Base-by-base conservation (phyloP, 2,113 vertebrate species). In the Saimiri boliviensis region DNA sequence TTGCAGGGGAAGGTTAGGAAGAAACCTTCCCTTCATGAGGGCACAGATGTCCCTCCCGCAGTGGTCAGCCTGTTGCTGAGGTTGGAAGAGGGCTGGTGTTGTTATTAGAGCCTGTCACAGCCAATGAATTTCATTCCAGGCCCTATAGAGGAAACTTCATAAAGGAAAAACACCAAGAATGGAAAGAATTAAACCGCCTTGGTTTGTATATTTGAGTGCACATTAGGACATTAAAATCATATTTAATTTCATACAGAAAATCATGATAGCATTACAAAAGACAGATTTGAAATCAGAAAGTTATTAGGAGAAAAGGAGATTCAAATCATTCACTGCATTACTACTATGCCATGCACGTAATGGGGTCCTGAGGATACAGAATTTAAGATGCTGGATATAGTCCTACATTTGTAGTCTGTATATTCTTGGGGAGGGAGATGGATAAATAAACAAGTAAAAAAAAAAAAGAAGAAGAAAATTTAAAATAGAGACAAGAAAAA, bases 71-170 rank as follows among this genome's bases (percentile, higher is more conserved):
- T 42, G 71, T 80, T 77, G 42, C 0, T 0, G 37, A 42, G 63
- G 27, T 86, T 35, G 3, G 45, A 47, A 60, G 3, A 35, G 45
- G 52, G 9, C 37, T 52, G 70, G 10, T 49, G 45, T 4, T 93
- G n/a, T 88, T 94, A 77, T 74, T 76, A 93, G 76, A 94, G 3
- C 30, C 25, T 92, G 6, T 84, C 52, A 0, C 40, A 80, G 66
- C n/a, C 73, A 87, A 35, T 82, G 56, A 52, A 52, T 93, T 95
- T 97, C 94, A 94, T 58, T 56, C 47, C 58, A 83, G 94, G 76
- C 91, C 63, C 19, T 42, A n/a, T n/a, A 49, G 89, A 40, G 54
- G 30, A 95, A 8, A 0, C 2, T 35, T 83, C 47, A 0, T 47
- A 73, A 97, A 96, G 80, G 4, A 6, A 94, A 52, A 92, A 89